These are phyloP conservation scores for Oreochromis aureus DNA, from an alignment of 2,113 vertebrate genomes.

Conservation along the genomic window DNA sequence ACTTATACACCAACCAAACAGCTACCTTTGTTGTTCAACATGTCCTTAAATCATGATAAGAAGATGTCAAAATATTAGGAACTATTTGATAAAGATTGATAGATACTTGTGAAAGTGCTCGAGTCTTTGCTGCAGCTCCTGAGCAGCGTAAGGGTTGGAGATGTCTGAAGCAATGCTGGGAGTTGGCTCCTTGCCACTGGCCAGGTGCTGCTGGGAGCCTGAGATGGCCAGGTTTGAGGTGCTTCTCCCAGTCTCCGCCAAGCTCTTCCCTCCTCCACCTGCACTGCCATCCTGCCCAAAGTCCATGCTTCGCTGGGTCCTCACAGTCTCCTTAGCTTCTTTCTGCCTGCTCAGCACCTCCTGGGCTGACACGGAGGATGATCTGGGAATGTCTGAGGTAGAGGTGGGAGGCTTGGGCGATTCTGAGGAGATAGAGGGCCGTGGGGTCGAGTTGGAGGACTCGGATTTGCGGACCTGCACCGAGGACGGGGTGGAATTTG, in stretches of 20 bases:
- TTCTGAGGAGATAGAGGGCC: constrained; percentile 10
- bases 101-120: constrained; percentile 88
- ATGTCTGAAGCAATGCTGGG: constrained; percentile 95
- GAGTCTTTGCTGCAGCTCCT: constrained; percentile 89
- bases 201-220: constrained; percentile 78
- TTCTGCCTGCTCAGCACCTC: constrained; percentile 11
- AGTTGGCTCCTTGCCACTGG: constrained; percentile 82
- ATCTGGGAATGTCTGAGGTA: background rate
- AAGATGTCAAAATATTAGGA: background rate
- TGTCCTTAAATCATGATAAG: background rate
- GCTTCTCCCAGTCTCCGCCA: constrained; percentile 72
- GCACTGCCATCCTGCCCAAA: background rate
- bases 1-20: background rate
- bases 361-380: constrained; percentile 19
- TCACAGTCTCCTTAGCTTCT: constrained; percentile 24
- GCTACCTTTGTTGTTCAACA: background rate
- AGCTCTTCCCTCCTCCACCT: background rate
- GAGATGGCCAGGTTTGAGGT: constrained; percentile 77
- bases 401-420: background rate
- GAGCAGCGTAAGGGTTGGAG: constrained; percentile 85
- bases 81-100: fast-evolving
- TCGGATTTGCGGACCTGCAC: constrained; percentile 77
- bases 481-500: constrained; percentile 74
- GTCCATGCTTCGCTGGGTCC: constrained; percentile 46
- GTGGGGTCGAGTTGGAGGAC: background rate